Percentiles rank a stretch among this genome's conserved stretches.
Conservation (phyloP, 2,797 vertebrate species). For the Ptychadena robeensis region DNA sequence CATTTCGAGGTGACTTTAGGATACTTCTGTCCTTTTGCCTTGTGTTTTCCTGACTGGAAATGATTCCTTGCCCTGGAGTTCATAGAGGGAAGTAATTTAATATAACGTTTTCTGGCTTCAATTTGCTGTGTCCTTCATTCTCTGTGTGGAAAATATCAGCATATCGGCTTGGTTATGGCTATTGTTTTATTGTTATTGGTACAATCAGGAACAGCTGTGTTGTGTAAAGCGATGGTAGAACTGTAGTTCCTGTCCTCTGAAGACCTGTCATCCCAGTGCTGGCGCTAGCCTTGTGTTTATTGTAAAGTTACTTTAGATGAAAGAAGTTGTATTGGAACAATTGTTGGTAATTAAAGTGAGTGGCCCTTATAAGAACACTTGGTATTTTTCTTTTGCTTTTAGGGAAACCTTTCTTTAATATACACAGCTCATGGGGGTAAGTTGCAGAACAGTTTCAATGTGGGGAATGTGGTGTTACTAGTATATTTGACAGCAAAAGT, state of each 20-base stretch:
- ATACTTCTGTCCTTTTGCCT: constrained; percentile 29
- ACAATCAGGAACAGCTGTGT: constrained; percentile 50
- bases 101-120: constrained; percentile 51
- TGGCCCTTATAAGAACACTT: not conserved
- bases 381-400: not conserved
- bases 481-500: no score
- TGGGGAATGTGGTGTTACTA: no score
- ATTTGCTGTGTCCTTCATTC: constrained; percentile 38
- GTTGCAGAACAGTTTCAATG: no score
- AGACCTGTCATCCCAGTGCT: constrained; percentile 23
- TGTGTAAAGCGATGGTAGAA: constrained; percentile 8
- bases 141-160: constrained; percentile 43
- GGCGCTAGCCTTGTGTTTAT: constrained; percentile 17
- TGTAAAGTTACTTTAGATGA: constrained; percentile 19
- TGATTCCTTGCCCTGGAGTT: constrained; percentile 40
- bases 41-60: constrained; percentile 29
- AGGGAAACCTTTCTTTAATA: no score
- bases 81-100: constrained; percentile 54
- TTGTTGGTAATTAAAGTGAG: not conserved
- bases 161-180: constrained; percentile 48
- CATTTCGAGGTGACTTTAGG: constrained; percentile 28
- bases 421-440: no score
- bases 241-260: constrained; percentile 30
- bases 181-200: constrained; percentile 58
- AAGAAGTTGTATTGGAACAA: not conserved